Percentiles rank a stretch among this genome's conserved stretches.
These are phyloP conservation scores for Shinisaurus crocodilurus DNA, from an alignment of 2,113 vertebrate species.

Conservation along the genomic window DNA sequence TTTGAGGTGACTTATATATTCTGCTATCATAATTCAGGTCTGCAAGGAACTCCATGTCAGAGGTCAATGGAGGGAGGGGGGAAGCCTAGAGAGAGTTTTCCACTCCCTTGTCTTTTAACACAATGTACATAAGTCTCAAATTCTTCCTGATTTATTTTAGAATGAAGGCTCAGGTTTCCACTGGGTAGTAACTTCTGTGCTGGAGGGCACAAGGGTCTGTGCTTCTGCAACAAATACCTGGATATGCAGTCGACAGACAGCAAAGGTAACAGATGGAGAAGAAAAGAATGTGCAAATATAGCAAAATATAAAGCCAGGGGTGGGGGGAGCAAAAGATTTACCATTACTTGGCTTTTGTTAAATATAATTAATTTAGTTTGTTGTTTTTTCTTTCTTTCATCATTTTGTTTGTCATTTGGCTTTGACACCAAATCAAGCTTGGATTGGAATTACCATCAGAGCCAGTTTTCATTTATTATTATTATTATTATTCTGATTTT, in stretches of 20 bases:
- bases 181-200: background rate
- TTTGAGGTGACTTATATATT: background rate
- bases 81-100: background rate
- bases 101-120: background rate
- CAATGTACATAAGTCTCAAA: background rate
- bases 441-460: conserved; percentile 27
- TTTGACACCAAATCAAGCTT: conserved; percentile 48
- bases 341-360: background rate
- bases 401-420: conserved; percentile 5
- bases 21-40: background rate
- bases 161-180: background rate
- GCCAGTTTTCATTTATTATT: conserved; percentile 26
- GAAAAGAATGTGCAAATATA: background rate
- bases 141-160: background rate
- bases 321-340: background rate
- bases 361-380: background rate
- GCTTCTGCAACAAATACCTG: background rate
- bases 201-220: background rate
- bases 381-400: conserved; percentile 15
- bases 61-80: background rate
- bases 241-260: background rate
- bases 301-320: background rate
- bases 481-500: conserved; percentile 53
- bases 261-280: background rate
- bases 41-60: background rate